Base-by-base conservation (phyloP, 2,888 invertebrate genomes). In the Ashinkailepas kermadecensis region DNA sequence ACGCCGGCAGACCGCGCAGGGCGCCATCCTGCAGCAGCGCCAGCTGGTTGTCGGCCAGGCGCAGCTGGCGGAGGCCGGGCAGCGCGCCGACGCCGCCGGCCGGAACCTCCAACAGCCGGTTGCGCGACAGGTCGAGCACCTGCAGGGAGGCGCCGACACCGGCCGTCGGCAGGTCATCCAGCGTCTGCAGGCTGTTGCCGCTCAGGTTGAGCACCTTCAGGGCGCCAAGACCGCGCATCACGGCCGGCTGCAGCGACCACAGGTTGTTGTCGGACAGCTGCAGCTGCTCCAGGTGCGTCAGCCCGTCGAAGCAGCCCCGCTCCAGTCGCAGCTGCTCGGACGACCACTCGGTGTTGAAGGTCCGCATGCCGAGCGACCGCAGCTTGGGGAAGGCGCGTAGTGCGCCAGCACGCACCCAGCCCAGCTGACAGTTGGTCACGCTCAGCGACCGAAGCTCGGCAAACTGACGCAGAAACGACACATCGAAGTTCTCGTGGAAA, bases 11-110 rank as follows among this genome's bases (percentile, higher is more conserved):
- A 74, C 94, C 94, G 83, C 92, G 91, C 84, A 96, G 91, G 23
- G 95, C 92, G 86, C 94, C 93, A 85, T 92, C 91, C 83, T 93
- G 92, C 86, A 96, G 91, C 86, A 93, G 92, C 82, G 91, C 91
- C 84, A 96, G 92, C 86, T 93, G 92, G 87, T 97, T 97, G 87
- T 94, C 91, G 87, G 95, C 93, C 85, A 97, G 88, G 86, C 92
- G 91, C 67, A 97, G 89, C 86, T 93, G 92, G 85, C 94, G 93
- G 80, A 97, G 89, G 10, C 10, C 39, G 9, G 74, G 18, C 74
- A 74, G 54, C 10, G 54, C 39, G 18, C 56, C 23, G 21, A 74
- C 18, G 11, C 56, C 56, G 1, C 21, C 12, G 21, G 56, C 23
- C 21, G 56, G 74, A 10, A 74, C 74, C 74, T 74, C 74, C 74